phyloP scores from a whole-genome alignment of 2,797 vertebrate species.

The Dryobates pubescens region DNA sequence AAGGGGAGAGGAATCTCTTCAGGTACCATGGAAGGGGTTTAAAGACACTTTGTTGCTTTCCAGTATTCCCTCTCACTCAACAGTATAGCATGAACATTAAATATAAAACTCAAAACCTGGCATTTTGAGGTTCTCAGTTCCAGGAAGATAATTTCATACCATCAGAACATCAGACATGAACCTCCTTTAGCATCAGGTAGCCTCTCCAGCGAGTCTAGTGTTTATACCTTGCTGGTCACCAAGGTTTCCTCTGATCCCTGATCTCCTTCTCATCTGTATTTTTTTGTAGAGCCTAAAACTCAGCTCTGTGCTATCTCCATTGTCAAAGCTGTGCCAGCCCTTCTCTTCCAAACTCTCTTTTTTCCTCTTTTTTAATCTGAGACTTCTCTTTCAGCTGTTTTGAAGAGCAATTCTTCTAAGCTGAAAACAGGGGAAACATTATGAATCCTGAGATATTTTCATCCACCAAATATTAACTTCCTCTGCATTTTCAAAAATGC shows the following conservation, averaged over 20 bases:
- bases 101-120: not conserved
- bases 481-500: not conserved
- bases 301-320: not conserved
- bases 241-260: not conserved
- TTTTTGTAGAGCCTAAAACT: not conserved
- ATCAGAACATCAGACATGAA: not conserved
- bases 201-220: not conserved
- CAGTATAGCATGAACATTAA: not conserved
- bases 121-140: not conserved
- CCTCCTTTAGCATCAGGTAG: not conserved
- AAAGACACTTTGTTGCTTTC: not conserved
- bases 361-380: not conserved
- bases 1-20: not conserved
- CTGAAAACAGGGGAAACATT: not conserved
- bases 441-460: not conserved
- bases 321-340: not conserved
- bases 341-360: not conserved
- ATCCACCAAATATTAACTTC: not conserved
- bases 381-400: not conserved
- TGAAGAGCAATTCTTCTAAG: not conserved
- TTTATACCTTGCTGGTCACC: not conserved
- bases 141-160: not conserved
- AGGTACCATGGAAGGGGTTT: not conserved
- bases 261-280: not conserved
- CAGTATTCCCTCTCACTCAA: not conserved